Evolutionary conservation across 37 sponge, comb jelly and placozoan species (phyloP), one percentile per base, ranked within the genome.

Genomic region (Mnemiopsis leidyi): DNA sequence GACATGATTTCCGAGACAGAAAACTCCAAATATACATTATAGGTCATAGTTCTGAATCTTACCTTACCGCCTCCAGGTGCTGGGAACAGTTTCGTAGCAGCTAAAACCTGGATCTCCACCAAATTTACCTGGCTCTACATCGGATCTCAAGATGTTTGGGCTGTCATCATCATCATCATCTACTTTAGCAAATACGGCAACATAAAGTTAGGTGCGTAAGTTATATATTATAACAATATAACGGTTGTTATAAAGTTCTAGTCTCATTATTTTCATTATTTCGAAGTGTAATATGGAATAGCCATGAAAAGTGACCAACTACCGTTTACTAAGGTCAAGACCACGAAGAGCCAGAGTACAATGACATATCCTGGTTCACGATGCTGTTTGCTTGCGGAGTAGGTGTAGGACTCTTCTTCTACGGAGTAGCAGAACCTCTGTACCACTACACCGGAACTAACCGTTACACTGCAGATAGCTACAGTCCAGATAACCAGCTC

Each of bases 341-440:
- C 29, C 38, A 85, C 36, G 90, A 85, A 18, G 67, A 85, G 67
- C 90, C 90, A 21, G 90, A 85, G 23, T 85, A 32, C 23, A 34
- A 34, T 21, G 61, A 38, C 67, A 37, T 34, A 0, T 85, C 90
- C 48, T 85, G 90, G 90, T 85, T 85, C 30, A 23, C 36, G 16
- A 85, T 85, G 90, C 61, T 85, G 90, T 85, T 85, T 85, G 90
- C 90, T 9, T 85, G 90, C 39, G 90, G 90, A 13, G 24, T 85
- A 1, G 90, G 90, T 5, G 90, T 85, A n/a, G 90, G 90, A 40
- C 90, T 85, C 3, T 85, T 85, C 24, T 85, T 85, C 90, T 85
- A 85, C 67, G 90, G 90, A 39, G 90, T 85, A 30, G 48, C 36
- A 20, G 90, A 85, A 39, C 90, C 90, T n/a, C 29, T 85, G 26